These are phyloP conservation scores for Stenurella melanura DNA, from an alignment of 2,888 invertebrate species.

Conservation along the genomic window DNA sequence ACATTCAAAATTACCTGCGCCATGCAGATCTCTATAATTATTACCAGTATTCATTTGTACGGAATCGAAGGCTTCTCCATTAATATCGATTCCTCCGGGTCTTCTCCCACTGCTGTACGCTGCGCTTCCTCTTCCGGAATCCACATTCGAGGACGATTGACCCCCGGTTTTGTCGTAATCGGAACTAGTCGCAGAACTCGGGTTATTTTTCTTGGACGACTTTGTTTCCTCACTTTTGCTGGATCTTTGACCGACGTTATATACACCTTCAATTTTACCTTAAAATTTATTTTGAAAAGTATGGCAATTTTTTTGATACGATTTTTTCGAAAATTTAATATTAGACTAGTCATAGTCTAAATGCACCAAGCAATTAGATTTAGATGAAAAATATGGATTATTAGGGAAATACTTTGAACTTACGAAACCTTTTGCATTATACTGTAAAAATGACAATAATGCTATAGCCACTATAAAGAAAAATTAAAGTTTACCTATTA, in stretches of 20 bases:
- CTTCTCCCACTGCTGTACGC: constrained; percentile 85
- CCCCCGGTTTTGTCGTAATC: constrained; percentile 87
- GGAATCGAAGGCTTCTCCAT: constrained; percentile 77
- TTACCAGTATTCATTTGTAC: constrained; percentile 63
- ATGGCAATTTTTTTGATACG: no score
- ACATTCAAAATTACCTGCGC: constrained; percentile 44
- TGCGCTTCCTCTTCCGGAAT: constrained; percentile 87
- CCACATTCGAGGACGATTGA: constrained; percentile 83
- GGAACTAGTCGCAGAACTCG: constrained; percentile 80
- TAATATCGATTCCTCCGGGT: constrained; percentile 75
- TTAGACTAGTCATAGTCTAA: no score
- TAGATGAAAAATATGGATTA: no score
- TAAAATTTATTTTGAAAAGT: not conserved
- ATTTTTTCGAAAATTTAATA: no score
- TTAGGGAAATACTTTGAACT: no score
- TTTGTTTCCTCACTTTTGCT: constrained; percentile 73
- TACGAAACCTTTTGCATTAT: no score
- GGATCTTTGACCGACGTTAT: constrained; percentile 75
- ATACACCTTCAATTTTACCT: constrained; percentile 76
- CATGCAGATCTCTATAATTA: constrained; percentile 62
- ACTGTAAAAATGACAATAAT: no score
- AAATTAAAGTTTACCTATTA: no score
- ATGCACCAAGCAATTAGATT: no score
- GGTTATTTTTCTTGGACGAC: constrained; percentile 71
- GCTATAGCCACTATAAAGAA: no score